phyloP scores from a whole-genome alignment of 35 echinoderm and acorn worm genomes.

The Patiria miniata region DNA sequence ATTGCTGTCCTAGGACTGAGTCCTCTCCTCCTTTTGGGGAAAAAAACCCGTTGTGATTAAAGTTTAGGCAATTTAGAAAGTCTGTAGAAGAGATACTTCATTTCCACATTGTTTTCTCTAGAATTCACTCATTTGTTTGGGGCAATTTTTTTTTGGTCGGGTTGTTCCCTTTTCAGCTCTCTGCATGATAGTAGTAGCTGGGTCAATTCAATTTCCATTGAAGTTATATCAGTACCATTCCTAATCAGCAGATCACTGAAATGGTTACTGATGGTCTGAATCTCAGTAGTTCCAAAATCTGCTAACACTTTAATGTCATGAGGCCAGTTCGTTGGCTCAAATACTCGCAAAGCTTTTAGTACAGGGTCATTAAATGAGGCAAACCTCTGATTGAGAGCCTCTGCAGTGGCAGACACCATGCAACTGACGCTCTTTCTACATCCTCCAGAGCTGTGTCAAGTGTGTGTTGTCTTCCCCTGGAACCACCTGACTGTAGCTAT shows the following conservation, averaged over 20 bases:
- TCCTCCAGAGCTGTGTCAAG: slow-evolving; percentile 3
- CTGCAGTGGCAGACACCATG: neutral
- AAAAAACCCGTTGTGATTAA: neutral
- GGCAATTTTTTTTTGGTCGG: too few relatives aligned
- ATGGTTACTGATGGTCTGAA: neutral
- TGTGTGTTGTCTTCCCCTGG: slow-evolving; percentile 4
- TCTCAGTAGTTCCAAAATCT: slow-evolving; percentile 1
- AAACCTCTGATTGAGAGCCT: neutral
- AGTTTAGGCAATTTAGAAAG: neutral
- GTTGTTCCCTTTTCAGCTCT: neutral
- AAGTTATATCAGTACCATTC: neutral
- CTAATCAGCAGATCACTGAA: neutral
- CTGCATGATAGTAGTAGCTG: neutral
- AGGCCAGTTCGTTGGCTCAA: neutral
- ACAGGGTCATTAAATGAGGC: neutral
- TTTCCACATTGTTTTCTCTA: neutral
- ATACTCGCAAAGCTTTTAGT: neutral
- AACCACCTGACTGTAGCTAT: neutral
- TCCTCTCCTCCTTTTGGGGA: neutral
- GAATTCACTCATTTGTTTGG: neutral
- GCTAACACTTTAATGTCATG: neutral
- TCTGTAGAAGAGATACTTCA: neutral
- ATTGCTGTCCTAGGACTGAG: neutral
- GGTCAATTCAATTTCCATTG: neutral
- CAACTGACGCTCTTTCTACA: neutral